Evolutionary conservation across 2,888 invertebrate species (phyloP), one percentile per base, ranked within the genome.

Genomic region (Drosophila paracracens): DNA sequence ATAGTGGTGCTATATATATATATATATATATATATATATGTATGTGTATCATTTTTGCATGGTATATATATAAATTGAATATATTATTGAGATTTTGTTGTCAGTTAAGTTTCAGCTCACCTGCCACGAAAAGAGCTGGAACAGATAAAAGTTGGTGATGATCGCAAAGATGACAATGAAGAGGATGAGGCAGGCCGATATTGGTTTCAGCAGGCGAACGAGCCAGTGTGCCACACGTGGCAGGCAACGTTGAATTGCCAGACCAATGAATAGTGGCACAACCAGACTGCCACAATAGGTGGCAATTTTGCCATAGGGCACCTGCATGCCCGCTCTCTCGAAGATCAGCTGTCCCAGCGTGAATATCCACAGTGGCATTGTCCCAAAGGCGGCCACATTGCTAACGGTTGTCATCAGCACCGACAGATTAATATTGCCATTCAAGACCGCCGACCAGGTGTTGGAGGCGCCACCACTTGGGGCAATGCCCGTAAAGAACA

Each of bases 401-500:
- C 98, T 97, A 64, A 98, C 94, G 11, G 98, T 96, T 0, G 99
- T 99, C 99, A 99, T 98, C 21, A 99, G 96, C 56, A 99, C 95
- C 0, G 98, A 98, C 48, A 99, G 94, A 92, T 98, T 97, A 7
- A 99, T 95, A 93, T 99, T 99, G 7, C 98, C 99, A 5, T 96
- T 97, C 3, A 99, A 94, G 21, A 99, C 95, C 77, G 97, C 96
- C 0, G 98, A 97, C 98, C 99, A 99, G 86, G 99, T 97, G 93
- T 99, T 99, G 56, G 98, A 98, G 31, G 98, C 98, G 0, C 99
- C 99, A 0, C 99, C 98, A n/a, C 97, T 97, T 0, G 98, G 98
- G 4, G 97, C 96, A 27, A 97, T 97, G 0, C 98, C 98, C 0
- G 97, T 97, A 93, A 97, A 97, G 93, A 98, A 98, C 93, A 98